A percentile compares a stretch with the other conserved stretches of the same genome.
phyloP scores from a whole-genome alignment of 2,888 invertebrate species.

The Zhengitettix transpicula region DNA sequence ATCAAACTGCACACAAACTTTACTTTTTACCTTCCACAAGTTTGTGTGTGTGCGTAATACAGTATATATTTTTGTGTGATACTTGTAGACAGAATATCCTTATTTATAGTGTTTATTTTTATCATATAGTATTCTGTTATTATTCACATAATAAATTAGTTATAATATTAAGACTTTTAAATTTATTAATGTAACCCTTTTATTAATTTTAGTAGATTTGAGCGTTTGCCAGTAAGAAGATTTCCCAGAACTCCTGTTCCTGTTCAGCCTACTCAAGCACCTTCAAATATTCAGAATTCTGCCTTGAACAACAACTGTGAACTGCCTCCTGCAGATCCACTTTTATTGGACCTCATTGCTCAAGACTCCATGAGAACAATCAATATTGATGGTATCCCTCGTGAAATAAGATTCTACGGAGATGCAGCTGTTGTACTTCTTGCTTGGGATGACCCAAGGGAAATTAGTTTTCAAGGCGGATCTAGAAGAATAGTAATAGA shows the following conservation, averaged over 20 bases:
- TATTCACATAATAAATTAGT: too few species aligned
- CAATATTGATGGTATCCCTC: slow-evolving; percentile 60
- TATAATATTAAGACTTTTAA: too few species aligned
- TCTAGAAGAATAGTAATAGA: slow-evolving; percentile 57
- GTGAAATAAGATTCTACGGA: slow-evolving; percentile 75
- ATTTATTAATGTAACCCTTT: too few species aligned
- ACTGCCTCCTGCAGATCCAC: slow-evolving; percentile 27
- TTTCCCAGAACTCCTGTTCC: slow-evolving; percentile 1
- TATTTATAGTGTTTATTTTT: too few species aligned
- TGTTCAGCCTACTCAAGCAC: neutral
- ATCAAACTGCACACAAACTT: too few species aligned
- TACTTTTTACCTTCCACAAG: too few species aligned
- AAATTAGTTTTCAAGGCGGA: slow-evolving; percentile 72
- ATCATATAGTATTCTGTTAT: too few species aligned
- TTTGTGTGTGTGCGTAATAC: too few species aligned
- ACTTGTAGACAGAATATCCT: too few species aligned
- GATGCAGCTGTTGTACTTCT: slow-evolving; percentile 71
- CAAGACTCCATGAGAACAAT: slow-evolving; percentile 62
- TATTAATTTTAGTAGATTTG: slow-evolving; percentile 4
- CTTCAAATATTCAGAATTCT: neutral
- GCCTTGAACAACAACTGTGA: slow-evolving; percentile 16
- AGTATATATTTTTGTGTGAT: too few species aligned
- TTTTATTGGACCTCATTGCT: slow-evolving; percentile 35
- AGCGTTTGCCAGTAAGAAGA: slow-evolving; percentile 1
- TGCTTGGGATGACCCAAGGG: slow-evolving; percentile 71